A percentile compares a stretch with the other conserved stretches of the same genome.
phyloP scores from a whole-genome alignment of 1,140 invertebrate species.

The Diachasma alloeum region DNA sequence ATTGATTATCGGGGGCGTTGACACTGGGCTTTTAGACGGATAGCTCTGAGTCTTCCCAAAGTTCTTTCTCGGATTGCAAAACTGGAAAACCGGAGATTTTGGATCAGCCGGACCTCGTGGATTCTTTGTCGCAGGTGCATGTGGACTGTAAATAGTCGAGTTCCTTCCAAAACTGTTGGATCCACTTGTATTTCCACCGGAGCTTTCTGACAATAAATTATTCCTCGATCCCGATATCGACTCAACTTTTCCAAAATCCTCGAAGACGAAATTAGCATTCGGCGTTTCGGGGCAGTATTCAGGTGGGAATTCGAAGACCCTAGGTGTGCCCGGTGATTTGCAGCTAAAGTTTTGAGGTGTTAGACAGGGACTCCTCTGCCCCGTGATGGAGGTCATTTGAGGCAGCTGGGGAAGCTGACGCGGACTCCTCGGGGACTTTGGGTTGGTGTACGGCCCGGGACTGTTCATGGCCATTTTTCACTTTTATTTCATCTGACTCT shows the following conservation, averaged over 20 bases:
- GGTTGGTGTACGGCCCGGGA: slow-evolving; percentile 35
- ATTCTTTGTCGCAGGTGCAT: slow-evolving; percentile 36
- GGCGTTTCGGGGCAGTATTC: slow-evolving; percentile 46
- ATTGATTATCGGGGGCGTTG: slow-evolving; percentile 14
- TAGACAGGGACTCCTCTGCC: slow-evolving; percentile 37
- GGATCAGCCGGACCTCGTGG: slow-evolving; percentile 36
- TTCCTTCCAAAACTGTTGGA: not conserved
- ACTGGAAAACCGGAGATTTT: slow-evolving; percentile 45
- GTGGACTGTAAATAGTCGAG: slow-evolving; percentile 32
- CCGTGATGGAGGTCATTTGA: slow-evolving; percentile 29
- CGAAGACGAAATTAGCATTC: slow-evolving; percentile 51
- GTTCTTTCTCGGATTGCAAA: slow-evolving; percentile 46
- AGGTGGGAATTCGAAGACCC: slow-evolving; percentile 54
- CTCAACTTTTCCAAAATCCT: slow-evolving; percentile 36
- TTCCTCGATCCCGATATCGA: slow-evolving; percentile 18
- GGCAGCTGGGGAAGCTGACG: slow-evolving; percentile 32
- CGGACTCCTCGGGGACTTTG: slow-evolving; percentile 44
- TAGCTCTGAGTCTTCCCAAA: slow-evolving; percentile 54
- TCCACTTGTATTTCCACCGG: slow-evolving; percentile 30
- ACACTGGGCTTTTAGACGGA: slow-evolving; percentile 43
- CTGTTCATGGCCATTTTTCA: slow-evolving; percentile 37
- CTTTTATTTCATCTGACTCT: not conserved
- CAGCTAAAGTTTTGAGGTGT: slow-evolving; percentile 21
- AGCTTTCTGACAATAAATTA: slow-evolving; percentile 15
- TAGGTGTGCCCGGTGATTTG: slow-evolving; percentile 48